A percentile compares a stretch with the other conserved stretches of the same genome.
Evolutionary conservation across 2,113 vertebrate genomes (phyloP).

Genomic region (Chaetura pelagica): DNA sequence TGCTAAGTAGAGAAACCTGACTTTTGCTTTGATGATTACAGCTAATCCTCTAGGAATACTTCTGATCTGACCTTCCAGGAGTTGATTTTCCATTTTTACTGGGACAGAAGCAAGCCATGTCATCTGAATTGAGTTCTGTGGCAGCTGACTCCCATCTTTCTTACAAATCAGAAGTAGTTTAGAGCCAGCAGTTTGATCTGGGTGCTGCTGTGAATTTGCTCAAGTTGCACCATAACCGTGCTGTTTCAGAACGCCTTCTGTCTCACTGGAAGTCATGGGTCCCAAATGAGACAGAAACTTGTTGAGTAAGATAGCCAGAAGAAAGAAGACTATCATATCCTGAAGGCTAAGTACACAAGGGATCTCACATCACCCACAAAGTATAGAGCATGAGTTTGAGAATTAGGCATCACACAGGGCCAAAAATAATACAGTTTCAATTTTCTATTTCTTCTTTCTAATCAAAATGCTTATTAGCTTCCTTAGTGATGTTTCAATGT

Average conservation of each 20-base stretch:
- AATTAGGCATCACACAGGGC: not conserved
- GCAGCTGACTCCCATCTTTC: rapidly evolving
- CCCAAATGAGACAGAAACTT: not conserved
- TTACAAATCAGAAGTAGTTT: not conserved
- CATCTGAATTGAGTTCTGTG: not conserved
- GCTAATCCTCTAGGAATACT: not conserved
- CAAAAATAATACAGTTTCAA: not conserved
- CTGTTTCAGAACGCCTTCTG: not conserved
- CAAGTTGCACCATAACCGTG: not conserved
- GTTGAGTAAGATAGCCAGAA: not conserved
- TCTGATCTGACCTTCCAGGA: not conserved
- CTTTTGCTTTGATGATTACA: not conserved
- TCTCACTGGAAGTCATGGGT: not conserved
- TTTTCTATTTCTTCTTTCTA: not conserved
- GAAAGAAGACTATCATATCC: not conserved
- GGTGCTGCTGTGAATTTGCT: not conserved
- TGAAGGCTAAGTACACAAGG: not conserved
- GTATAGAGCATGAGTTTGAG: not conserved
- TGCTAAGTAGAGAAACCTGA: not conserved
- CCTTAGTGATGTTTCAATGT: not conserved
- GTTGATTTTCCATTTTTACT: not conserved
- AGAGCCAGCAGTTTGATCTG: not conserved
- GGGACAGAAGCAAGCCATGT: not conserved
- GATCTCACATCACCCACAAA: not conserved
- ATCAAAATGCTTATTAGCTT: rapidly evolving